phyloP scores from a whole-genome alignment of 2,113 vertebrate species.

The Hippolais icterina region DNA sequence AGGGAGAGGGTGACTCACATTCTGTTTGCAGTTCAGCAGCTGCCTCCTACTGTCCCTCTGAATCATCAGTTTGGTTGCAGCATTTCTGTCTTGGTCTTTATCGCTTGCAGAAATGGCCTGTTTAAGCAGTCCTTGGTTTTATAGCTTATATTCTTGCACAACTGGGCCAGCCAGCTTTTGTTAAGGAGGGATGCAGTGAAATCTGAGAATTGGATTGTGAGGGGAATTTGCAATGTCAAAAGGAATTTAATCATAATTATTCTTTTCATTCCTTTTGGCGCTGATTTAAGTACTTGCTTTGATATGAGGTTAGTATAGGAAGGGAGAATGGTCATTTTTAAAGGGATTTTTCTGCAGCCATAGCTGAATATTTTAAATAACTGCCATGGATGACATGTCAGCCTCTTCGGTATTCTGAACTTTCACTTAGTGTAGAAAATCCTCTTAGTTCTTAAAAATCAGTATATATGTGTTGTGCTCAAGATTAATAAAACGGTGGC shows the following conservation, averaged over 20 bases:
- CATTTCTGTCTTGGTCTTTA: background rate
- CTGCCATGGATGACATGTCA: background rate
- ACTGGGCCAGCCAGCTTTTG: background rate
- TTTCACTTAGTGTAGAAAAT: background rate
- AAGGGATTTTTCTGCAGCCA: background rate
- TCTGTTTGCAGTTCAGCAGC: conserved; percentile 28
- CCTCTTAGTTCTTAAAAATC: background rate
- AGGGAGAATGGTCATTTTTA: background rate
- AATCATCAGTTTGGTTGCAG: conserved; percentile 7
- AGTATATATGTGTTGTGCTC: background rate
- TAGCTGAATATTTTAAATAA: background rate
- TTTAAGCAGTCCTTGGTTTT: background rate
- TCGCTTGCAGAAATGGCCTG: background rate
- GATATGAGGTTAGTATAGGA: background rate
- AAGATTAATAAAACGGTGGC: background rate
- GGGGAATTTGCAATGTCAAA: background rate
- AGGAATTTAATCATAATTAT: conserved; percentile 2
- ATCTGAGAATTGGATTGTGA: background rate
- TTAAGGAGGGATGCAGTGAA: background rate
- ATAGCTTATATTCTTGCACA: background rate
- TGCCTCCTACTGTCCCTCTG: conserved; percentile 9
- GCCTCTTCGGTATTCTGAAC: background rate
- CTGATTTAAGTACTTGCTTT: background rate
- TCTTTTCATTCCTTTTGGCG: background rate
- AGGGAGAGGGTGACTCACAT: background rate